Evolutionary conservation across 2,888 invertebrate species (phyloP).

Genomic region (Galerucella nymphaeae): DNA sequence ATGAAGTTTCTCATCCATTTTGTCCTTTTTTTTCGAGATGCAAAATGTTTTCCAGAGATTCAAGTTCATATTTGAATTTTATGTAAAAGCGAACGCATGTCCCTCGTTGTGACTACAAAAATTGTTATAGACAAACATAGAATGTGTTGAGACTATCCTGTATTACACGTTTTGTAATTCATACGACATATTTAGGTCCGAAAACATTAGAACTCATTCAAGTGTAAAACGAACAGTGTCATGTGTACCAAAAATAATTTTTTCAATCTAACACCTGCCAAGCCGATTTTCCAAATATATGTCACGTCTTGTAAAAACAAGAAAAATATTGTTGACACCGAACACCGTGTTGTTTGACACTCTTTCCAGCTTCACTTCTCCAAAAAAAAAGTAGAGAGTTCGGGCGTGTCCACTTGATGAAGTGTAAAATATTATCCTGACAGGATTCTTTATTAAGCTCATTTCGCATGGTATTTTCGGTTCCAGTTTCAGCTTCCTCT

Average conservation of each 20-base stretch:
- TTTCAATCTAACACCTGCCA: slow-evolving; percentile 8
- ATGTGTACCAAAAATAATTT: slow-evolving; percentile 9
- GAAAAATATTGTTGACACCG: slow-evolving; percentile 20
- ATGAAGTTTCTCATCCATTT: too few relatives aligned
- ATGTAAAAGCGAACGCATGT: too few relatives aligned
- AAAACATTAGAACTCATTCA: background rate
- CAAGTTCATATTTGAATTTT: too few relatives aligned
- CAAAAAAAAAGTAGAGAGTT: slow-evolving; percentile 5
- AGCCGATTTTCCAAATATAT: background rate
- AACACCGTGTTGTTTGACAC: slow-evolving; percentile 26
- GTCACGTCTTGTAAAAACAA: slow-evolving; percentile 7
- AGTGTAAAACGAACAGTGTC: background rate
- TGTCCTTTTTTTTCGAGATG: too few relatives aligned
- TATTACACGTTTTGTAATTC: background rate
- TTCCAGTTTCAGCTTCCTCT: slow-evolving; percentile 35
- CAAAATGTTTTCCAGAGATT: too few relatives aligned
- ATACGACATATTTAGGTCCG: background rate
- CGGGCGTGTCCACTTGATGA: slow-evolving; percentile 53
- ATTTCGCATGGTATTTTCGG: slow-evolving; percentile 42
- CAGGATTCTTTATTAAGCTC: slow-evolving; percentile 58
- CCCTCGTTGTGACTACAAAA: too few relatives aligned
- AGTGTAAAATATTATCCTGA: slow-evolving; percentile 56
- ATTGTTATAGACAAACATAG: too few relatives aligned
- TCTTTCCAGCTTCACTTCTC: slow-evolving; percentile 30
- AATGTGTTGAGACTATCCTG: too few relatives aligned